Evolutionary conservation across 1,140 invertebrate species (phyloP).

Genomic region (Pteromalus puparum): DNA sequence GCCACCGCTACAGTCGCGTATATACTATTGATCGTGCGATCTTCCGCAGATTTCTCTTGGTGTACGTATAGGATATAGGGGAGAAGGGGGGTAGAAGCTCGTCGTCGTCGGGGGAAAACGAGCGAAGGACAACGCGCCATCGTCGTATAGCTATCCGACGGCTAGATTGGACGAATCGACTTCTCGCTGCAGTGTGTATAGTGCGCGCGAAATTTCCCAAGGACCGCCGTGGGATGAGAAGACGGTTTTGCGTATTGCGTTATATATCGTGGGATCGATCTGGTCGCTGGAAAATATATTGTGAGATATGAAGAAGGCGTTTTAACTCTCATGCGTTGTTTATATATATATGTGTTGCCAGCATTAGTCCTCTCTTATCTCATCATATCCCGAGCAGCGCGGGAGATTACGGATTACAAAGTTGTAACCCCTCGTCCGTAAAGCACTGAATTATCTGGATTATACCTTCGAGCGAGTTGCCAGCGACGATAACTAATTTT

Average conservation of each 20-base stretch:
- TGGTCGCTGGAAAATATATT: too few relatives aligned
- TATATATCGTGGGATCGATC: neutral
- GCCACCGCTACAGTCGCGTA: neutral
- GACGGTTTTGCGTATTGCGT: neutral
- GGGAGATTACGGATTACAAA: neutral
- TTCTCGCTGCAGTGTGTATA: neutral
- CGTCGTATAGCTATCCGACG: constrained; percentile 34
- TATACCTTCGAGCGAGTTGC: neutral
- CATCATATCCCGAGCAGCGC: too few relatives aligned
- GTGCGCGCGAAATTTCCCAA: constrained; percentile 2
- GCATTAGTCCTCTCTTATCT: too few relatives aligned
- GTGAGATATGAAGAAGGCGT: too few relatives aligned
- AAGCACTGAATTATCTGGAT: neutral
- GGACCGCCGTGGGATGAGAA: neutral
- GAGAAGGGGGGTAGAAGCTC: neutral
- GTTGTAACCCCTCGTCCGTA: neutral
- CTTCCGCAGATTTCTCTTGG: constrained; percentile 24
- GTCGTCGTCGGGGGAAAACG: constrained; percentile 19
- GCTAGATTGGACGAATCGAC: constrained; percentile 43
- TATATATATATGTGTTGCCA: neutral
- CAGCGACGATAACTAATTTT: constrained; percentile 10
- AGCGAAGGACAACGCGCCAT: constrained; percentile 1
- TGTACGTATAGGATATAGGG: neutral
- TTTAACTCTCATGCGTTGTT: neutral
- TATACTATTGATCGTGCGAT: constrained; percentile 48